Conservation (phyloP, 2,888 invertebrate genomes). For the Heliothis peltigera region DNA sequence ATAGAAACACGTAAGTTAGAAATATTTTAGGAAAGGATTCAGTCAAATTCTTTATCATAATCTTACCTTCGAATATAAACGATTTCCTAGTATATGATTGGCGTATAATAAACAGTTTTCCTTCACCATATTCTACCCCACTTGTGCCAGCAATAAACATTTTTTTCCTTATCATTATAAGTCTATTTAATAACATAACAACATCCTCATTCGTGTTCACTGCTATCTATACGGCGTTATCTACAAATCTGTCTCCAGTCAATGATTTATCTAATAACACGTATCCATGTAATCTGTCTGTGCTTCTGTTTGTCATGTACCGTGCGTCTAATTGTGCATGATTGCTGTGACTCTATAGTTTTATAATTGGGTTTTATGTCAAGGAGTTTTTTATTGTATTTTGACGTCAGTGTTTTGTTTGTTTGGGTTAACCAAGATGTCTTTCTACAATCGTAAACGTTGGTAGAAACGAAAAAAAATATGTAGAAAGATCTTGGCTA, state of each 20-base stretch:
- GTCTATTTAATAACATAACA: slow-evolving; percentile 59
- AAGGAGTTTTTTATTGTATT: slow-evolving; percentile 46
- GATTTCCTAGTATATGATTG: no score
- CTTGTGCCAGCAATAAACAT: slow-evolving; percentile 31
- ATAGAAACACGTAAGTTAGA: no score
- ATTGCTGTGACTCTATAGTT: slow-evolving; percentile 51
- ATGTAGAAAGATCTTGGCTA: no score
- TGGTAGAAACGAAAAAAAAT: no score
- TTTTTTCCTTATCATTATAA: slow-evolving; percentile 51
- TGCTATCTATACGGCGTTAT: slow-evolving; percentile 47
- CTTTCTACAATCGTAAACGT: no score
- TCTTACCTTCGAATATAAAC: no score
- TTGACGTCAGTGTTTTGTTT: neutral
- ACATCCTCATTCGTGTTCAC: slow-evolving; percentile 60
- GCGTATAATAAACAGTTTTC: no score
- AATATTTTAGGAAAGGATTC: no score
- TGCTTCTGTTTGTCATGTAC: slow-evolving; percentile 79
- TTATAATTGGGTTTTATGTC: slow-evolving; percentile 57
- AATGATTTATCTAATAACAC: slow-evolving; percentile 61
- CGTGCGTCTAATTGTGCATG: slow-evolving; percentile 72
- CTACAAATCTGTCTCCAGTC: slow-evolving; percentile 58
- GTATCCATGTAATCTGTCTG: slow-evolving; percentile 65
- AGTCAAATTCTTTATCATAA: no score
- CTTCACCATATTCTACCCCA: neutral
- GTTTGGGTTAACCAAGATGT: no score